phyloP scores from a whole-genome alignment of 92 coral and sea anemone species.

The Metridium senile region DNA sequence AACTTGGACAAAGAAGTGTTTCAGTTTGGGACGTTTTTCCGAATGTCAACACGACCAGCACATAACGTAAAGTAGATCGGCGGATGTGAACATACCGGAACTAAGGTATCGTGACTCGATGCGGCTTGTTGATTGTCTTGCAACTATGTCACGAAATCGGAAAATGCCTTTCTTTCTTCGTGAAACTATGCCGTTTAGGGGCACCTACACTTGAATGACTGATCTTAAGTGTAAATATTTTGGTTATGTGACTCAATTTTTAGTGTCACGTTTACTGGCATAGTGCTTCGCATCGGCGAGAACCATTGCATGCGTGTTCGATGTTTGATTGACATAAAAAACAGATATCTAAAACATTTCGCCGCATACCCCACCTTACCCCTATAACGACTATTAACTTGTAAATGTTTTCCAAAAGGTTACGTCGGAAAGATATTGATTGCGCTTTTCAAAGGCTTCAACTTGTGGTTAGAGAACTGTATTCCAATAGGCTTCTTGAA shows the following conservation, averaged over 20 bases:
- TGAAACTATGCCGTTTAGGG: background rate
- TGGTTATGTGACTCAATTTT: background rate
- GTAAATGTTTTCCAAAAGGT: too few species aligned
- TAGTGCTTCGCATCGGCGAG: background rate
- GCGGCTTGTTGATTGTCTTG: background rate
- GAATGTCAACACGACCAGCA: background rate
- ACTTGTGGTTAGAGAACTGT: too few species aligned
- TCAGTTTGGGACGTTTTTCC: slow-evolving; percentile 1
- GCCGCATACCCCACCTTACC: too few species aligned
- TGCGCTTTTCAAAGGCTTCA: too few species aligned
- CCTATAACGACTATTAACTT: too few species aligned
- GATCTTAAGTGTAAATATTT: background rate
- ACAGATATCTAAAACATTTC: too few species aligned
- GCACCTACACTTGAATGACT: background rate
- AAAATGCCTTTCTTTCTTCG: background rate
- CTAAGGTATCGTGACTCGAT: background rate
- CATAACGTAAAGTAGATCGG: background rate
- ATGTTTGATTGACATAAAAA: too few species aligned
- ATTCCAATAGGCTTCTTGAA: too few species aligned
- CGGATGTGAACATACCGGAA: slow-evolving; percentile 10
- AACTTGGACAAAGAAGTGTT: background rate
- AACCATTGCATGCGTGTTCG: too few species aligned
- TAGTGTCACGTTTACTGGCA: background rate
- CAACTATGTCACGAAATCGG: background rate
- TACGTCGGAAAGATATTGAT: too few species aligned